Base-by-base conservation (phyloP, 2,888 invertebrate species). In the Chrysina gloriosa region DNA sequence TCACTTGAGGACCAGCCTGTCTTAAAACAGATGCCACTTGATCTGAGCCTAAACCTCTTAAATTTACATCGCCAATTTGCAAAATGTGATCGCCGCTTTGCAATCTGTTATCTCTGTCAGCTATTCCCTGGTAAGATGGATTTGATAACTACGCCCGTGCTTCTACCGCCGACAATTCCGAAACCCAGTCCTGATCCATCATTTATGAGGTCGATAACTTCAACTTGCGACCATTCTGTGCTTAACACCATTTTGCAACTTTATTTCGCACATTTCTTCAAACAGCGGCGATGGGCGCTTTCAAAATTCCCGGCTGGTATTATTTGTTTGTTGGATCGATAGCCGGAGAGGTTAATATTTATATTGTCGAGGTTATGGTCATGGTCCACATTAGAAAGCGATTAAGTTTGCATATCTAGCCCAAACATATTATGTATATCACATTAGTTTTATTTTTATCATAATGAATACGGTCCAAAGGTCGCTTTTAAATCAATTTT, bases 161-260 rank as follows among this genome's bases (percentile, higher is more conserved):
- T 97, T 73, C 96, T 90, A 39, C 96, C 96, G 74, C 99, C 99
- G 77, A 99, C 97, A 80, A 99, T 93, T 77, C 98, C 98, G 85
- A 99, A 99, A 72, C 99, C 99, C 77, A 98, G 89, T 64, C 98
- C 97, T 79, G 96, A 94, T 76, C 97, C 98, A 88, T 98, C 98
- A 85, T 98, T 98, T 77, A 93, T 89, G 78, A 99, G 89, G 85
- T 98, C 98, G 84, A 99, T 96, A 80, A 97, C 95, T 90, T 99
- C 98, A 84, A 99, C 96, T 89, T 98, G 98, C 78, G 97, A 97
- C 97, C 97, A 98, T 89, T 98, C 98, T 84, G 98, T 98, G 86
- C 95, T 97, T 86, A 98, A 89, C 90, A 90, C 90, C 90, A 90
- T 90, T 76, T 77, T 78, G 72, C 67, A 70, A 65, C 70, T 47